Conservation (phyloP, 2,113 vertebrate species). For the Tragulus kanchil region DNA sequence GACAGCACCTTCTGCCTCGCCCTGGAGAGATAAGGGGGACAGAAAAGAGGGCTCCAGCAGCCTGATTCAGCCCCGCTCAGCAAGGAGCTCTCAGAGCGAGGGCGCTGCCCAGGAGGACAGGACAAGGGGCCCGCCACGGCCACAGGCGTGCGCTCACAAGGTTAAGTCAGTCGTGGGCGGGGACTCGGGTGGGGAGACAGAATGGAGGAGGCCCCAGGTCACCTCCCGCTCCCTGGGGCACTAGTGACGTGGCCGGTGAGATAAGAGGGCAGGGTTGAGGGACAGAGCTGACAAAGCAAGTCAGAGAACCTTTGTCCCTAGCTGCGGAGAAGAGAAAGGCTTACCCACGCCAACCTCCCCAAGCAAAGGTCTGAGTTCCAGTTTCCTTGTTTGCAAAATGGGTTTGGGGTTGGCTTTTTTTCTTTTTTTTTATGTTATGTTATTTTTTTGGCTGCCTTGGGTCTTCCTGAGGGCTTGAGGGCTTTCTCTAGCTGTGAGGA, state of each 20-base stretch:
- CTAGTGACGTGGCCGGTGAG: neutral
- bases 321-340: neutral
- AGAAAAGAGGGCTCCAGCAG: neutral
- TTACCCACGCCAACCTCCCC: neutral
- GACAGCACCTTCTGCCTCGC: neutral
- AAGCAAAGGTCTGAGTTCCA: neutral
- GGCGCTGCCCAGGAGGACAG: neutral
- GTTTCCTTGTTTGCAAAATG: neutral
- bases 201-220: neutral
- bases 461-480: too few relatives aligned
- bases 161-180: fast-evolving
- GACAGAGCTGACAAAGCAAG: neutral
- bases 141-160: neutral
- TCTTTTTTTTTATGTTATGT: too few relatives aligned
- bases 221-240: neutral
- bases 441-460: too few relatives aligned
- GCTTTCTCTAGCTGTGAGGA: too few relatives aligned
- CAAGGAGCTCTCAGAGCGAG: neutral
- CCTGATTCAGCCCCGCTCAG: fast-evolving
- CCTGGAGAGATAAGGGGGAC: neutral
- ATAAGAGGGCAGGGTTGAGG: neutral
- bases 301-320: neutral
- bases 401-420: neutral
- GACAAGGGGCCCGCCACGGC: fast-evolving
- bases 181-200: neutral